Evolutionary conservation across 2,113 vertebrate species (phyloP), one percentile per base, ranked within the genome.

Genomic region (Muntiacus muntjak): DNA sequence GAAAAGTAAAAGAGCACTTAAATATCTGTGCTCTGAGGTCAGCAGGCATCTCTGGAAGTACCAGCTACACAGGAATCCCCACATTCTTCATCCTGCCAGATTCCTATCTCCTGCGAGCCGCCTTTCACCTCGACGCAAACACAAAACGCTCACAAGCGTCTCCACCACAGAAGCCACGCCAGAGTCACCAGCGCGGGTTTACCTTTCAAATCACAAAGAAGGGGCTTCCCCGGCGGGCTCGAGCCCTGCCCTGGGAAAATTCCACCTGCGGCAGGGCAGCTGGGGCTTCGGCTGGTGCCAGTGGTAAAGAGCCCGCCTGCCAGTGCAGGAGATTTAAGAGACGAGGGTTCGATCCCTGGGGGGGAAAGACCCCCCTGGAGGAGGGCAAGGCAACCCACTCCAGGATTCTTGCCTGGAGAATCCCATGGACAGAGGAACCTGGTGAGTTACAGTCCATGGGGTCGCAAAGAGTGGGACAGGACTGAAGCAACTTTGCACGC

Each of bases 1-100:
- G 19, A n/a, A 7, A 30, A 40, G 50, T 2, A 3, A 19, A 33
- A 16, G 1, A 11, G 8, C 1, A 0, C 6, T 43, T 1, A 52
- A 50, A 13, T 16, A 1, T 13, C 12, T 23, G 19, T 2, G 52
- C 58, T 60, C 14, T 14, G 82, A 33, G 43, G 40, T 19, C 47
- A 13, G 62, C n/a, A 50, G 67, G 8, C 2, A 4, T 7, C 21
- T 1, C 4, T 1, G 15, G 21, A 28, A 88, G 40, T 11, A 4
- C 92, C 28, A 1, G 40, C 40, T 5, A 3, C 36, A 4, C 84
- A 87, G 62, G 92, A 74, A 67, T 7, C 74, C 88, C 92, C 30
- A 16, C 67, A 33, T 47, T 47, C 83, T 67, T 26, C 1, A 26
- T 60, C 54, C 40, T 14, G 15, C 13, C 84, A 36, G 58, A 16